phyloP scores from a whole-genome alignment of 2,797 vertebrate genomes.

The Eidolon dupreanum region DNA sequence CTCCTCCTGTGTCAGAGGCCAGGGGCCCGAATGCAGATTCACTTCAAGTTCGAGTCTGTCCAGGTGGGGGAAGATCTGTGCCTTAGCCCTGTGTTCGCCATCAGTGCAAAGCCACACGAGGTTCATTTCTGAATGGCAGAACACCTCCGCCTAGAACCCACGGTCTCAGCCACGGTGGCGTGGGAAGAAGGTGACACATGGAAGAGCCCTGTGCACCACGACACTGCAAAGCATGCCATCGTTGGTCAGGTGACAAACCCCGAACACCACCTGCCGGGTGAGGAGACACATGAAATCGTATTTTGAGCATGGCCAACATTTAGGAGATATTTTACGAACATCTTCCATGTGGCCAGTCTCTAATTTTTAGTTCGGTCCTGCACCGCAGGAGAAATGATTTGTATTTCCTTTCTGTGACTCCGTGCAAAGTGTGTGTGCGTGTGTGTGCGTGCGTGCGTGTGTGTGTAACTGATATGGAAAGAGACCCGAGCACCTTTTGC shows the following conservation, averaged over 20 bases:
- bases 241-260: background rate
- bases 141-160: background rate
- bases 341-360: background rate
- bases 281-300: accelerated
- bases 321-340: background rate
- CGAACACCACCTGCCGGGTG: accelerated
- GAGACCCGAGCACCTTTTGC: background rate
- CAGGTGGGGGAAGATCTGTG: accelerated
- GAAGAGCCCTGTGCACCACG: accelerated
- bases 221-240: accelerated
- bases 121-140: background rate
- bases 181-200: accelerated
- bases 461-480: background rate
- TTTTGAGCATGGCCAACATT: too few species aligned
- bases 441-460: background rate
- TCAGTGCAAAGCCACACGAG: accelerated
- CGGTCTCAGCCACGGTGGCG: accelerated
- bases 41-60: background rate
- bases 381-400: background rate
- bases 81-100: accelerated
- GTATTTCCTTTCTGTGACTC: background rate
- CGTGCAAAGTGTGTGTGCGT: background rate
- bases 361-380: background rate
- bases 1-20: background rate
- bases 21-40: background rate